Base-by-base conservation (phyloP, 2,113 vertebrate genomes). In the Symphodus melops region DNA sequence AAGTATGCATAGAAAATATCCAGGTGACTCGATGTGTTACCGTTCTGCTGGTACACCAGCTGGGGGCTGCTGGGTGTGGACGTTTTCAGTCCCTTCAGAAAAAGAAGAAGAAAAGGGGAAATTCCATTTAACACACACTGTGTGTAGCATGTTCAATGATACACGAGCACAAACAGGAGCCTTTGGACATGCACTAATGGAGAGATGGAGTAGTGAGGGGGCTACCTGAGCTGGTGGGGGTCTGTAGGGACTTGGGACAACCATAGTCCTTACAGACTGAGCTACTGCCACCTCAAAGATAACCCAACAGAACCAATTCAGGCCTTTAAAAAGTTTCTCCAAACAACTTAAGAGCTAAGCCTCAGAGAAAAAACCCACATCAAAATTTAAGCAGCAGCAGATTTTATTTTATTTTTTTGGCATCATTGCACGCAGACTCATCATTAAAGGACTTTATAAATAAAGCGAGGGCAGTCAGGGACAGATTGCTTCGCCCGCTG, bases 1-100 rank as follows among this genome's bases (percentile, higher is more conserved):
- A 4, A 17, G 14, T 48, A 17, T 48, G 1, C 3, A 48, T 19
- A 17, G 6, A 6, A 48, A 19, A 53, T 9, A 60, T 55, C 16
- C 11, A 67, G 33, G 28, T 21, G 21, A 10, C 17, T n/a, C 19
- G 53, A 13, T 44, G 36, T 51, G 79, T 88, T 93, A 99, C 98
- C 98, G 0, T 99, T 99, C 84, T 99, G 98, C 86, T 99, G 98
- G 89, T 98, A 99, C 41, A 99, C 94, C 0, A 95, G 94, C 52
- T 96, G 95, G 12, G 95, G 94, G 39, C 89, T 89, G 11, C 94
- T 86, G 54, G 86, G 89, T 49, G 82, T 23, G 13, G 80, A 95
- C 51, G 92, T 91, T 63, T 94, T 95, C 8, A 86, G 88, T 93
- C 75, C 81, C 83, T 85, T 72, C 85, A 91, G 54, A 78, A 58